Evolutionary conservation across 2,888 invertebrate genomes (phyloP).

Genomic region (Apantesis nais): DNA sequence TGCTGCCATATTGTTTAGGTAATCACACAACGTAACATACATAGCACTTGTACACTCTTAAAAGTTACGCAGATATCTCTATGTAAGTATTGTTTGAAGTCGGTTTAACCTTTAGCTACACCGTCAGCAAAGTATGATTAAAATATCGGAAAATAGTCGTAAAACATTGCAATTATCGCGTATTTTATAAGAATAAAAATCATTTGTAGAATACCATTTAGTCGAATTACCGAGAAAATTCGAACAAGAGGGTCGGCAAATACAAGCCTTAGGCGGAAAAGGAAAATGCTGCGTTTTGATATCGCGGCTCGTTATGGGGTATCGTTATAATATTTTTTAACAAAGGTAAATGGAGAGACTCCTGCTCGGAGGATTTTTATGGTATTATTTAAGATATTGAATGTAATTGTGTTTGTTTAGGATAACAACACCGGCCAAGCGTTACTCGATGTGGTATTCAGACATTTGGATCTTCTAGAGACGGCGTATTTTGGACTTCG

Average conservation of each 20-base stretch:
- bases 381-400: conserved; percentile 19
- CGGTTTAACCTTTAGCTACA: background rate
- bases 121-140: background rate
- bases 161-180: background rate
- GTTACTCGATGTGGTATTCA: conserved; percentile 95
- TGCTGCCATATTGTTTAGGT: no score
- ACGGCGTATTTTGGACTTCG: conserved; percentile 98
- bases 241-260: conserved; percentile 18
- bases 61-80: no score
- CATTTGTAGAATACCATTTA: conserved; percentile 1
- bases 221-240: conserved; percentile 2
- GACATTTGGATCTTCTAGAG: conserved; percentile 96
- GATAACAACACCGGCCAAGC: conserved; percentile 96
- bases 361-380: conserved; percentile 15
- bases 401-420: conserved; percentile 80
- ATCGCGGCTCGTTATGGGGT: conserved; percentile 20
- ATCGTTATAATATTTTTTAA: conserved; percentile 23
- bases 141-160: background rate
- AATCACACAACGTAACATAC: no score
- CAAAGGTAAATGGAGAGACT: conserved; percentile 18
- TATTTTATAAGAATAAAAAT: background rate
- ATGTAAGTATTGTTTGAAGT: no score
- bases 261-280: conserved; percentile 15
- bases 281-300: conserved; percentile 21
- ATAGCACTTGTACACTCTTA: no score